These are phyloP conservation scores for Hydrotaea cyrtoneurina DNA, from an alignment of 2,888 invertebrate species.

Conservation along the genomic window DNA sequence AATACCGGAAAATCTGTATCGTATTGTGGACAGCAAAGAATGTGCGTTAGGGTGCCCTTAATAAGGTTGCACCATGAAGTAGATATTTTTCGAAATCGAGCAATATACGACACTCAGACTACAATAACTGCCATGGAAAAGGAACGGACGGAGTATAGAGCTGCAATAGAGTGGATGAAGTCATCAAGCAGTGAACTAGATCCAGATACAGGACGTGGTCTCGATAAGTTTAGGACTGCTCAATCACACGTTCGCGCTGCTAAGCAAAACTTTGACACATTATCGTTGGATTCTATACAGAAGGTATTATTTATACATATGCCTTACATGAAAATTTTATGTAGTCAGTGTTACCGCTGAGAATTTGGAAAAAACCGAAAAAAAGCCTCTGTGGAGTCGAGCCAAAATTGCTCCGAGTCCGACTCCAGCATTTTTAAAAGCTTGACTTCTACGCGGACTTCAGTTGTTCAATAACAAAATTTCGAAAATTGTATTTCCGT, in stretches of 20 bases:
- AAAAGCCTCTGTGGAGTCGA: no score
- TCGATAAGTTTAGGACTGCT: conserved; percentile 97
- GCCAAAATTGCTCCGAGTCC: no score
- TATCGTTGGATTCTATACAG: conserved; percentile 97
- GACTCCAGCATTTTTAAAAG: no score
- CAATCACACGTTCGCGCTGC: conserved; percentile 88
- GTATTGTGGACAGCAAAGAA: conserved; percentile 94
- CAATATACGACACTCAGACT: conserved; percentile 84
- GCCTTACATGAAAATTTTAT: no score
- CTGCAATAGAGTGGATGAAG: conserved; percentile 99
- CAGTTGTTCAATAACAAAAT: no score
- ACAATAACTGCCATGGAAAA: conserved; percentile 98
- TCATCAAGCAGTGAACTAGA: conserved; percentile 96
- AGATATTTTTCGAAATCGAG: conserved; percentile 97
- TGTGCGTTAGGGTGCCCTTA: conserved; percentile 92
- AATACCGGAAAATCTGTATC: conserved; percentile 93
- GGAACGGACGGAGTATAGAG: conserved; percentile 96
- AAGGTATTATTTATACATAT: conserved; percentile 84
- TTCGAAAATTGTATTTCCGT: no score
- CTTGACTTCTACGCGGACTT: no score
- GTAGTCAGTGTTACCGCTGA: no score
- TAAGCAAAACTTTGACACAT: conserved; percentile 94
- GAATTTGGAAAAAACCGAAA: no score
- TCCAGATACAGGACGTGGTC: conserved; percentile 96
- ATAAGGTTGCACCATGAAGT: conserved; percentile 95